A percentile compares a stretch with the other conserved stretches of the same genome.
These are phyloP conservation scores for Batillaria attramentaria DNA, from an alignment of 1,140 invertebrate species.

Conservation along the genomic window DNA sequence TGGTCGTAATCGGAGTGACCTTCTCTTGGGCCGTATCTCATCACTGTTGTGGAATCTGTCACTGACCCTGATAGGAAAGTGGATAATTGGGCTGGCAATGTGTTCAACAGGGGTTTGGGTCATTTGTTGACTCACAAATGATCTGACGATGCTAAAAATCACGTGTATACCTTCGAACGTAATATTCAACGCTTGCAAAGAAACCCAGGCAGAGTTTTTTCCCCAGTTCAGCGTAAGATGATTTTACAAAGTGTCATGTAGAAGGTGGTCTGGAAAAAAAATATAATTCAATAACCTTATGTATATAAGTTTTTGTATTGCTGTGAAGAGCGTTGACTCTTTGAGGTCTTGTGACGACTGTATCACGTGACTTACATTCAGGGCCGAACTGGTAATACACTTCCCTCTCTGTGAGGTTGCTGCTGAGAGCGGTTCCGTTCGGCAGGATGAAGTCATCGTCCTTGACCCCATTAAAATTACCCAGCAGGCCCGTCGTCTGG, in stretches of 20 bases:
- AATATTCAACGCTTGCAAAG: background rate
- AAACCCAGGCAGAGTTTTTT: background rate
- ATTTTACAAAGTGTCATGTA: background rate
- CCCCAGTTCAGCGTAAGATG: background rate
- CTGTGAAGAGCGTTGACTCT: background rate
- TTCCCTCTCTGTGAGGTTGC: conserved; percentile 25
- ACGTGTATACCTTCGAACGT: too few relatives aligned
- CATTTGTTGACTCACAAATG: too few relatives aligned
- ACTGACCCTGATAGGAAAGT: conserved; percentile 16
- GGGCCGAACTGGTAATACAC: conserved; percentile 15
- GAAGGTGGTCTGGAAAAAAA: background rate
- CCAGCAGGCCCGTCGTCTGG: conserved; percentile 21
- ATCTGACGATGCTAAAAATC: too few relatives aligned
- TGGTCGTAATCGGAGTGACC: background rate
- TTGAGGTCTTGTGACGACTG: too few relatives aligned
- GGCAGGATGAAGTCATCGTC: conserved; percentile 26
- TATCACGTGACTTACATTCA: background rate
- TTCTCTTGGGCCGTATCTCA: conserved; percentile 12
- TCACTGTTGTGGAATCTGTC: background rate
- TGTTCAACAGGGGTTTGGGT: too few relatives aligned
- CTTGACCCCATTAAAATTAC: background rate
- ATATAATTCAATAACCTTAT: background rate
- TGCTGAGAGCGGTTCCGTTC: conserved; percentile 19
- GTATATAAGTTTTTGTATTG: background rate
- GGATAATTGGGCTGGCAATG: background rate